Conservation (phyloP, 2,888 invertebrate genomes). For the Andrena minutula region DNA sequence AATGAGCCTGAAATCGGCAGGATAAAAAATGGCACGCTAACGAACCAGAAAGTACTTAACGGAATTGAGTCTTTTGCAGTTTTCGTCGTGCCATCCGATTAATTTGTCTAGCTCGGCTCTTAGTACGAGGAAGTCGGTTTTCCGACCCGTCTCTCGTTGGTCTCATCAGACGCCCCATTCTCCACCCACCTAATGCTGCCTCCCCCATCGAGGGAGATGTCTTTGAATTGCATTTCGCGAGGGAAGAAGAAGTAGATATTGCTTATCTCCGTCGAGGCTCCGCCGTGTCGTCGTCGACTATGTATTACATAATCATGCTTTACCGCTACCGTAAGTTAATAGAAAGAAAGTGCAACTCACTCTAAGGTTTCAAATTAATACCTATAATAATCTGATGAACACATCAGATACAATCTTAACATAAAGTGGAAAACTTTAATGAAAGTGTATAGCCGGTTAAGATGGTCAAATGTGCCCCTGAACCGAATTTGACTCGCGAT, state of each 20-base stretch:
- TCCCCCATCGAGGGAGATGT: slow-evolving; percentile 14
- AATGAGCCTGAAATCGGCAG: background rate
- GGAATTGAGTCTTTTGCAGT: slow-evolving; percentile 4
- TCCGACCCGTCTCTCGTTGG: slow-evolving; percentile 14
- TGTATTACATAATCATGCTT: background rate
- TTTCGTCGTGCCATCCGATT: slow-evolving; percentile 22
- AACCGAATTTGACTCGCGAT: no score
- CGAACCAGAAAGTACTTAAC: slow-evolving; percentile 32
- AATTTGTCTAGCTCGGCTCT: slow-evolving; percentile 18
- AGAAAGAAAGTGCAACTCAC: background rate
- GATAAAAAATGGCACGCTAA: slow-evolving; percentile 14
- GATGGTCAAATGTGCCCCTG: no score
- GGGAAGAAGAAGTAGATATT: background rate
- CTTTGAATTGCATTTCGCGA: slow-evolving; percentile 19
- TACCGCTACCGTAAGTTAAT: background rate
- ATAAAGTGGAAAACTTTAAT: no score
- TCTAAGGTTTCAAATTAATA: no score
- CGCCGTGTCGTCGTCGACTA: background rate
- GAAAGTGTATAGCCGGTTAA: no score
- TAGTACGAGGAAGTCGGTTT: slow-evolving; percentile 25
- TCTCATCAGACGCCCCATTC: slow-evolving; percentile 19
- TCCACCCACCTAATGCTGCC: slow-evolving; percentile 19
- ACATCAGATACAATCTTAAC: no score
- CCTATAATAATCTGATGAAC: no score
- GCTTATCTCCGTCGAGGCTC: background rate